Base-by-base conservation (phyloP, 2,113 vertebrate species). In the Lutjanus erythropterus region DNA sequence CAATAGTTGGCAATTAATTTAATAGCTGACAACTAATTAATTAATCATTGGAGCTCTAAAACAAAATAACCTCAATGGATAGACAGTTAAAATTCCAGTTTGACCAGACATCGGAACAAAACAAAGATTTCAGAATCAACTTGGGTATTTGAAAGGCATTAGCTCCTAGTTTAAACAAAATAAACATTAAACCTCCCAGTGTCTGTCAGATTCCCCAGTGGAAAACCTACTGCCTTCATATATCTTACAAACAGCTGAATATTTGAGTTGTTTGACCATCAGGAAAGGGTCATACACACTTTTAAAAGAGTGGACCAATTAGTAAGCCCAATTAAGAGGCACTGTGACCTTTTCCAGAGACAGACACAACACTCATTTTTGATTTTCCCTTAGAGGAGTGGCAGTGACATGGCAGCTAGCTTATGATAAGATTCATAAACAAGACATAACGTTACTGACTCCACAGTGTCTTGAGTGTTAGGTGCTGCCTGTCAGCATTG, bases 381-480 rank as follows among this genome's bases (percentile, higher is more conserved):
- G 4, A 42, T 18, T 75, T 23, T 72, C 15, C 56, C 6, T 14
- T 52, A 73, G n/a, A n/a, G 80, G 55, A 78, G 73, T 61, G 69
- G 65, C 80, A 81, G 75, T 79, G 75, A 79, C 73, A 84, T 58
- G 50, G 80, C 83, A 87, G 71, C 68, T 77, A 74, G 42, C 58
- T 58, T 29, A 39, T 15, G 21, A 84, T 61, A 29, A 37, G 23
- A 49, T 56, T 68, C 59, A 87, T 69, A 77, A 83, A 84, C 71
- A 86, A 67, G 47, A 75, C 41, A 55, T 27, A n/a, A n/a, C n/a
- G n/a, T n/a, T n/a, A 21, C 31, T 56, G 62, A 65, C 42, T 71
- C 59, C 35, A 56, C 8, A 42, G 33, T 62, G 53, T 74, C 5
- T 12, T 47, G 6, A 23, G 47, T 60, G 19, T 14, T n/a, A 4